Evolutionary conservation across 2,113 vertebrate genomes (phyloP).

Genomic region (Ceyx cyanopectus): DNA sequence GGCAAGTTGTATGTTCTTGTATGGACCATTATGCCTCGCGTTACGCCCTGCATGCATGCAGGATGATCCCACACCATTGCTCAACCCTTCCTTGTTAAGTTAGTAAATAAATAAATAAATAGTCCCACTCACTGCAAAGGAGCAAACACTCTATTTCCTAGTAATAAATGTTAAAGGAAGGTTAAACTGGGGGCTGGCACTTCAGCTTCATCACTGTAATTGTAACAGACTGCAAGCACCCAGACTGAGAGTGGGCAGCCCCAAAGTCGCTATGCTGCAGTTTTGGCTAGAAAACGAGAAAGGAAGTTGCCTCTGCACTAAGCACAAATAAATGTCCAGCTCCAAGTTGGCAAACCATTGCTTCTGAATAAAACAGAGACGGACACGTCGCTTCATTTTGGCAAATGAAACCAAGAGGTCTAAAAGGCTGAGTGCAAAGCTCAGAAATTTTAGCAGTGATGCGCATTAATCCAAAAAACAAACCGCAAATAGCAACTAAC

Average conservation of each 20-base stretch:
- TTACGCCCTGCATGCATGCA: neutral
- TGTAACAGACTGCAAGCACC: neutral
- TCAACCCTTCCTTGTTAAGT: neutral
- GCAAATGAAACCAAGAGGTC: neutral
- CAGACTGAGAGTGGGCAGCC: neutral
- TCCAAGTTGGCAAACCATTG: neutral
- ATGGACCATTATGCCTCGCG: neutral
- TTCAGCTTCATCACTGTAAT: neutral
- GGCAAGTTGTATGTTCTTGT: neutral
- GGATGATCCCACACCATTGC: neutral
- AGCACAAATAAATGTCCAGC: neutral
- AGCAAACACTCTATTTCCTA: neutral
- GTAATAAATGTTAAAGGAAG: neutral
- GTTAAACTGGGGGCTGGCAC: neutral
- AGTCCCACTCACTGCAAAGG: neutral
- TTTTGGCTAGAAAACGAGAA: neutral
- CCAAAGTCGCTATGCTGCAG: rapidly evolving
- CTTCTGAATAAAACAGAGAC: neutral
- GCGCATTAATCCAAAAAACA: neutral
- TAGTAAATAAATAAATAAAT: neutral
- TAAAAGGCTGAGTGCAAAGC: neutral
- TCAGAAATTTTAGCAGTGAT: neutral
- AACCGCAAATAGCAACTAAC: neutral
- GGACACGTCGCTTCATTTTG: rapidly evolving
- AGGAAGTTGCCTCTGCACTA: neutral